Evolutionary conservation across 2,797 vertebrate genomes (phyloP), one percentile per base, ranked within the genome.

Genomic region (Chloroceryle amazona): DNA sequence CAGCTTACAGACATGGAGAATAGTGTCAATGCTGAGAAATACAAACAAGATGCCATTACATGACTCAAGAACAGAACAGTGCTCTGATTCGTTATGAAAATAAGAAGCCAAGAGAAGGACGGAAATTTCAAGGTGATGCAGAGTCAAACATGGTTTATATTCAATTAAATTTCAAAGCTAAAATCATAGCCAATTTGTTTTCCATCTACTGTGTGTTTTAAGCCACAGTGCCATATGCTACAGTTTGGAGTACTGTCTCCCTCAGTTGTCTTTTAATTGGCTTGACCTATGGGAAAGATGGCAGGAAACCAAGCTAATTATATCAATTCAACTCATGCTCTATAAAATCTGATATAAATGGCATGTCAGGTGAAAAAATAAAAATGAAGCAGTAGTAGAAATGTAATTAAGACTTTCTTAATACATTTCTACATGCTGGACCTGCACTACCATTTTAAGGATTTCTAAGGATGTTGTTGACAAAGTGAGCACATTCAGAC

Each of bases 251-350:
- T 90, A 96, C 20, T 66, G 29, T 92, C 82, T 98, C 94, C 65
- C 86, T 96, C 63, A 76, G 88, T 96, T 95, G 82, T 95, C 90
- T 90, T 95, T 97, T 98, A 98, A 98, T 98, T 97, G 97, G 88
- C 91, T 97, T 97, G 97, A 98, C 98, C 98, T 98, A 96, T 97
- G 97, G 89, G 92, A 98, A 95, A 82, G 37, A 97, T 97, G 96
- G 96, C 96, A 97, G 79, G 84, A 93, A 96, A 97, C 96, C 93
- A 97, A 97, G 71, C 83, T 97, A 98, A 98, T 98, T 97, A 96
- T 81, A 98, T 86, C 96, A 94, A 83, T 96, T 94, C 82, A 97
- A 73, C 92, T 95, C 83, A 85, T 93, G 68, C 61, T 96, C 78
- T 96, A 79, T 54, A 93, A 97, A 97, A 97, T 92, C 71, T 95